Conservation (phyloP, 2,113 vertebrate species). For the Rhineura floridana region DNA sequence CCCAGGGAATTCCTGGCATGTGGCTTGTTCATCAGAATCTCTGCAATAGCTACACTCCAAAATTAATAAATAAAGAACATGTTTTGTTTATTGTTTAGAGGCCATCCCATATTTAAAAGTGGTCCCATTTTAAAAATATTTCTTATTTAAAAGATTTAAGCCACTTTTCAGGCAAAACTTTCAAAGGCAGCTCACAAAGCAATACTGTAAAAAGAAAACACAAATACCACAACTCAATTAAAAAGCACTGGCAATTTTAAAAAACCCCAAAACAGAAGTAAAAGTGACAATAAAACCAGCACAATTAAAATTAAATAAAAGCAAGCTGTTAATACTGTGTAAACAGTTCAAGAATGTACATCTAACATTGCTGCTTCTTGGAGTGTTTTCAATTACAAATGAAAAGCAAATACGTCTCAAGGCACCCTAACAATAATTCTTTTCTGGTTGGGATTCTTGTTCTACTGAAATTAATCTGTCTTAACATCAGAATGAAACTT, state of each 20-base stretch:
- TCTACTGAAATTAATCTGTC: not conserved
- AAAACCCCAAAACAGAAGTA: not conserved
- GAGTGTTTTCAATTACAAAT: not conserved
- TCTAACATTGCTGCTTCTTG: not conserved
- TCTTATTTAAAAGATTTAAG: not conserved
- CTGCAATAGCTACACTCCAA: constrained; percentile 79
- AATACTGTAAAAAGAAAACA: not conserved
- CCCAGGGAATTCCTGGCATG: constrained; percentile 89
- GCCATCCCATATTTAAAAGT: not conserved
- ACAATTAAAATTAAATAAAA: not conserved
- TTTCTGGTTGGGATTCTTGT: not conserved
- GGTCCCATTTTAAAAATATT: too few species aligned
- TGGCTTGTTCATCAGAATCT: constrained; percentile 89
- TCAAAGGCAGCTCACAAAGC: not conserved
- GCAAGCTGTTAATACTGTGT: not conserved
- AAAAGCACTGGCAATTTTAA: too few species aligned
- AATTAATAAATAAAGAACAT: constrained; percentile 26
- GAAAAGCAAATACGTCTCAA: not conserved
- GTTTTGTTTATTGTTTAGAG: not conserved
- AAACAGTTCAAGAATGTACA: not conserved
- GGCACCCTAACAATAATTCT: not conserved
- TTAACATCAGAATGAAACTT: not conserved
- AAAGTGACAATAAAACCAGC: not conserved
- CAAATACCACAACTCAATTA: too few species aligned
- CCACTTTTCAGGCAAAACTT: not conserved